These are phyloP conservation scores for Brachionus plicatilis DNA, from an alignment of 1,140 invertebrate genomes.

Conservation along the genomic window DNA sequence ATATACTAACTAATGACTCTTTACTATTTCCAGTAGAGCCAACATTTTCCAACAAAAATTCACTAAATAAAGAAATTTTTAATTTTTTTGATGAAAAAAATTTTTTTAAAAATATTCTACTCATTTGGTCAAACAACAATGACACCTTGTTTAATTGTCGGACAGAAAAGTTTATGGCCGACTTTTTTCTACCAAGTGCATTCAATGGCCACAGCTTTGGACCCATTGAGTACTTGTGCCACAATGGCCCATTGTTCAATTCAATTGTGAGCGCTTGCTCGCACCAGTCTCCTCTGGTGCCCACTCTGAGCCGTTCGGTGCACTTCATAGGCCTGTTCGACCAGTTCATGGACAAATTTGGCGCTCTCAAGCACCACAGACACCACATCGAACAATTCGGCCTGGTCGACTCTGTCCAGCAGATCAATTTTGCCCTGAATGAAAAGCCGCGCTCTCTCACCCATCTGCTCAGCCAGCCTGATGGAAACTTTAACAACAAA, in stretches of 20 bases:
- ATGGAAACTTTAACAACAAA: conserved; percentile 35
- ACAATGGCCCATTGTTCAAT: not conserved
- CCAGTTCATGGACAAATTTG: not conserved
- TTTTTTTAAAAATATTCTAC: not conserved
- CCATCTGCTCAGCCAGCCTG: not conserved
- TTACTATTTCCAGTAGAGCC: not conserved
- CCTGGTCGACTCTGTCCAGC: not conserved
- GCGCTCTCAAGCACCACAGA: not conserved
- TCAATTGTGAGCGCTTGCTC: not conserved
- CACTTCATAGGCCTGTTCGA: not conserved
- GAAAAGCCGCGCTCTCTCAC: not conserved
- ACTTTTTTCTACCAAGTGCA: not conserved
- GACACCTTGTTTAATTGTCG: not conserved
- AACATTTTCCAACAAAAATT: not conserved
- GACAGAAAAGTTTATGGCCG: not conserved
- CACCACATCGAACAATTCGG: not conserved
- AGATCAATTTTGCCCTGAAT: not conserved
- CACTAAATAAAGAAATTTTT: not conserved
- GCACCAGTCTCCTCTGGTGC: not conserved
- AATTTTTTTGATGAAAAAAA: conserved; percentile 4
- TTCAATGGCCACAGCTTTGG: not conserved
- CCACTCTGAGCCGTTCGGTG: not conserved
- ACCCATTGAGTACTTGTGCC: not conserved
- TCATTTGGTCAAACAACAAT: not conserved
- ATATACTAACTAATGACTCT: not conserved